Evolutionary conservation across 2,113 vertebrate genomes (phyloP), one percentile per base, ranked within the genome.

Genomic region (Sapajus apella): DNA sequence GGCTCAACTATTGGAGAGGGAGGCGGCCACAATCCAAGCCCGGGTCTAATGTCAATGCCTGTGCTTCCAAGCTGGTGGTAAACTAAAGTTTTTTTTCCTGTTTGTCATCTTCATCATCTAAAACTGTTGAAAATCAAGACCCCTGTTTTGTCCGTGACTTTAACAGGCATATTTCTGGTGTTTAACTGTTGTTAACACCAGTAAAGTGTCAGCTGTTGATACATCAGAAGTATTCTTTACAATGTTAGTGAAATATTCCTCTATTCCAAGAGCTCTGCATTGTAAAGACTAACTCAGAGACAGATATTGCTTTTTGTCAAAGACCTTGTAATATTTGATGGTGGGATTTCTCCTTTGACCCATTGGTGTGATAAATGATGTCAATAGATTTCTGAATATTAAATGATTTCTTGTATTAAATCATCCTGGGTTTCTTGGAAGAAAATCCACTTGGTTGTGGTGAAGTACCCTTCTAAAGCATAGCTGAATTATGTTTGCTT

Each of bases 361-460:
- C 30, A 40, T 17, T 52, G 35, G 90, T 87, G 32, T 81, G 76
- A 81, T 87, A 83, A 95, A 92, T 94, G 93, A 94, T 96, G 83
- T 70, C 95, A 95, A 97, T 93, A 91, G 70, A 80, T 76, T 95
- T 92, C 76, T 97, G 91, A 97, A 95, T 96, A 97, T 64, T 92
- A 95, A 95, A 82, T 94, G 14, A 90, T 87, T 92, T 23, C 12
- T 70, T 77, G 52, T 90, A 64, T 81, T 94, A 94, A 92, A 77
- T 95, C 88, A 88, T 77, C 80, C 56, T 92, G 85, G 70, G 50
- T 50, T 96, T 94, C 97, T 66, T 92, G 72, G 76, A 92, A 72
- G 95, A 90, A 97, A 95, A 92, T 90, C 64, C 66, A 23, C 58
- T 85, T 93, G 40, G 73, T 92, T 35, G 23, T 77, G 37, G 56